These are phyloP conservation scores for Tipula vernalis DNA, from an alignment of 2,888 invertebrate genomes.

Conservation along the genomic window DNA sequence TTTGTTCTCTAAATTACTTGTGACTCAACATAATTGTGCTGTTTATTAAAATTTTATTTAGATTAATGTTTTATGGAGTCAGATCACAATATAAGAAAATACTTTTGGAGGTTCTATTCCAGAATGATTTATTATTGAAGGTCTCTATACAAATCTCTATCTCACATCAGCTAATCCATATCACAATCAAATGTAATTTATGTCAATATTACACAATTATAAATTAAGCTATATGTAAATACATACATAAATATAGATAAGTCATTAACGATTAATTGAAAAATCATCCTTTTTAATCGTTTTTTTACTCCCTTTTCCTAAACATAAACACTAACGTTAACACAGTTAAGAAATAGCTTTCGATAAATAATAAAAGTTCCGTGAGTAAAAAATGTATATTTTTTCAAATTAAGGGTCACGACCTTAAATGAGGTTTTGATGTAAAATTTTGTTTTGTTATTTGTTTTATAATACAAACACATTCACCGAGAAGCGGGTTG, in stretches of 20 bases:
- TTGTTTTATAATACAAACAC: background rate
- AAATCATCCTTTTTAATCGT: background rate
- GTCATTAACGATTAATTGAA: slow-evolving; percentile 4
- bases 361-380: background rate
- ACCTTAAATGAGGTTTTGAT: background rate
- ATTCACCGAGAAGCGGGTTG: background rate
- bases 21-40: background rate
- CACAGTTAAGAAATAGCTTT: background rate
- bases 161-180: background rate
- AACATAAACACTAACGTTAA: background rate
- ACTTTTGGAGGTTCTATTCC: background rate
- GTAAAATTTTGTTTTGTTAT: background rate
- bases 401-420: background rate
- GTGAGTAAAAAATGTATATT: background rate
- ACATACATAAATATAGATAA: background rate
- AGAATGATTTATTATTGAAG: background rate
- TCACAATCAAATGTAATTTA: background rate
- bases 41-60: background rate
- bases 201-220: background rate
- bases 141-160: background rate
- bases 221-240: background rate
- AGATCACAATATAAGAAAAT: background rate
- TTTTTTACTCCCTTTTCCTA: background rate
- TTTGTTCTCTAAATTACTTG: background rate
- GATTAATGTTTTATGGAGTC: background rate